Conservation (phyloP, 2,113 vertebrate genomes). For the Sorex fumeus region DNA sequence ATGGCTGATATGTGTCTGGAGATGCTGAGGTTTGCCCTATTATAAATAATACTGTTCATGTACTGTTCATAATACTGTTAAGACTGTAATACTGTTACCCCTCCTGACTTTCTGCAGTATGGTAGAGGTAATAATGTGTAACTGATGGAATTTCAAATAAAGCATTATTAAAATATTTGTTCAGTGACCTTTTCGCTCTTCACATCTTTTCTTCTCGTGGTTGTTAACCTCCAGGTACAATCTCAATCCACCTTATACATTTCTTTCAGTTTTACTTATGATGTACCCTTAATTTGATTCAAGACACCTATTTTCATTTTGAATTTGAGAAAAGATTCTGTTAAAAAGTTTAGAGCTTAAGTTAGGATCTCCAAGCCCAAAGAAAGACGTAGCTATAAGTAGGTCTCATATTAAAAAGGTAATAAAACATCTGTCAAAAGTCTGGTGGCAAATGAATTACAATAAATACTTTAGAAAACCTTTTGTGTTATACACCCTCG, state of each 20-base stretch:
- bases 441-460: slow-evolving; percentile 53
- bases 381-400: slow-evolving; percentile 58
- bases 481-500: slow-evolving; percentile 51
- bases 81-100: slow-evolving; percentile 41
- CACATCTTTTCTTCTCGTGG: slow-evolving; percentile 73
- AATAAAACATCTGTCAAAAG: slow-evolving; percentile 66
- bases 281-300: slow-evolving; percentile 62
- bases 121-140: slow-evolving; percentile 86
- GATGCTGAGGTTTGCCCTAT: slow-evolving; percentile 76
- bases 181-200: slow-evolving; percentile 80
- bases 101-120: slow-evolving; percentile 75
- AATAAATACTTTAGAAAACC: slow-evolving; percentile 57
- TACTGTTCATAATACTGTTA: slow-evolving; percentile 63
- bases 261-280: slow-evolving; percentile 63
- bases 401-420: slow-evolving; percentile 50
- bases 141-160: slow-evolving; percentile 88
- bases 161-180: slow-evolving; percentile 87
- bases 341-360: slow-evolving; percentile 68
- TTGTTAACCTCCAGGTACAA: slow-evolving; percentile 58
- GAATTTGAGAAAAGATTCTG: slow-evolving; percentile 60
- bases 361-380: slow-evolving; percentile 32
- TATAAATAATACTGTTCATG: slow-evolving; percentile 80
- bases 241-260: slow-evolving; percentile 52
- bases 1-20: slow-evolving; percentile 58
- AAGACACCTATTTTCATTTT: slow-evolving; percentile 66